Percentiles rank a stretch among this genome's conserved stretches.
These are phyloP conservation scores for Electrona antarctica DNA, from an alignment of 2,113 vertebrate genomes.

Conservation along the genomic window DNA sequence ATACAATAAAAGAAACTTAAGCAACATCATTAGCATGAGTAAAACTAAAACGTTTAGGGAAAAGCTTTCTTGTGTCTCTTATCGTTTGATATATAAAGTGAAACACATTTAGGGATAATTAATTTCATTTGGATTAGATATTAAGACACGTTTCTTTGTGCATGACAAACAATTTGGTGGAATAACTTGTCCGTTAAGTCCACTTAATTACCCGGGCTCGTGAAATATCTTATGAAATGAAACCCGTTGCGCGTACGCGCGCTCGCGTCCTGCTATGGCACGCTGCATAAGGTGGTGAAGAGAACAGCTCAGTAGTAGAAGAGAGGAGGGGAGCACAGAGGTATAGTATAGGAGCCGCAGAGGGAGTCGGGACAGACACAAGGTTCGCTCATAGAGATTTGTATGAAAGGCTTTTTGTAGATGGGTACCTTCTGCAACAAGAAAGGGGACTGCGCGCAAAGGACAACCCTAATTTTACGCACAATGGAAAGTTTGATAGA, in stretches of 20 bases:
- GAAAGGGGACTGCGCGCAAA: slow-evolving; percentile 34
- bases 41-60: too few relatives aligned
- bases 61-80: too few relatives aligned
- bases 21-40: too few relatives aligned
- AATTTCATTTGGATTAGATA: too few relatives aligned
- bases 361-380: slow-evolving; percentile 5
- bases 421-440: neutral
- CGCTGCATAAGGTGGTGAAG: slow-evolving; percentile 25
- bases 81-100: too few relatives aligned
- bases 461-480: slow-evolving; percentile 49
- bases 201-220: slow-evolving; percentile 36
- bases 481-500: neutral
- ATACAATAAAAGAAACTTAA: too few relatives aligned
- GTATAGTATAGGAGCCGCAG: neutral
- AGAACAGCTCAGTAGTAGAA: slow-evolving; percentile 5
- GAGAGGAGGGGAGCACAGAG: slow-evolving; percentile 17
- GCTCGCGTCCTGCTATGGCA: slow-evolving; percentile 3
- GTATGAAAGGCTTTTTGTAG: too few relatives aligned
- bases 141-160: too few relatives aligned
- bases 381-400: neutral
- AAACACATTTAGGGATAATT: too few relatives aligned
- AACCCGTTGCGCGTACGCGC: neutral
- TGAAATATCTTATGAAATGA: neutral
- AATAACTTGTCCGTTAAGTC: slow-evolving; percentile 5
- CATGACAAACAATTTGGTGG: neutral